phyloP scores from a whole-genome alignment of 2,113 vertebrate species.

The Arothron firmamentum region DNA sequence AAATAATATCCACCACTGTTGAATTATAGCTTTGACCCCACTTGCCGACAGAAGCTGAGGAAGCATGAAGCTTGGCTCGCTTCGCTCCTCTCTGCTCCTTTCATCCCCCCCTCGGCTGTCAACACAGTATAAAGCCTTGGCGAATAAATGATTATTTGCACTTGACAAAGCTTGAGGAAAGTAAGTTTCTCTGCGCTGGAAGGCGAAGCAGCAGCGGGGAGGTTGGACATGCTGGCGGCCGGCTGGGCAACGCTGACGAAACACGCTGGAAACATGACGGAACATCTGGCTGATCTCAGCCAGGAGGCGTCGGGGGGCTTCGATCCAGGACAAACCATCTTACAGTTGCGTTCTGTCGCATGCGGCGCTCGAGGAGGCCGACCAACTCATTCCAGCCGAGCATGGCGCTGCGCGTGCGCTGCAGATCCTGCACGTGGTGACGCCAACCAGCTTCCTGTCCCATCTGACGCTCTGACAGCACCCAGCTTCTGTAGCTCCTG shows the following conservation, averaged over 20 bases:
- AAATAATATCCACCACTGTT: conserved; percentile 36
- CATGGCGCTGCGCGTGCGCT: too few relatives aligned
- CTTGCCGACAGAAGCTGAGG: conserved; percentile 35
- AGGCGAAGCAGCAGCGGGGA: conserved; percentile 16
- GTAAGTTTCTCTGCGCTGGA: conserved; percentile 3
- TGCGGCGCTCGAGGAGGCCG: too few relatives aligned
- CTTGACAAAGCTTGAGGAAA: conserved; percentile 35
- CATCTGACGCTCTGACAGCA: too few relatives aligned
- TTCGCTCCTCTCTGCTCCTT: conserved; percentile 18
- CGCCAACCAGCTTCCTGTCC: too few relatives aligned
- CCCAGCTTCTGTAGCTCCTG: background rate
- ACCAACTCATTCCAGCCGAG: background rate
- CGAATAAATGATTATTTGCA: conserved; percentile 48
- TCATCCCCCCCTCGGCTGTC: conserved; percentile 28
- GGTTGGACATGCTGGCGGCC: conserved; percentile 14
- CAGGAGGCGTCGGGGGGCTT: conserved; percentile 39
- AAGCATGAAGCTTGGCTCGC: conserved; percentile 10
- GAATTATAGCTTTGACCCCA: conserved; percentile 38
- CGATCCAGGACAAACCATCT: conserved; percentile 41
- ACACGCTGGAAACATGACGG: conserved; percentile 41
- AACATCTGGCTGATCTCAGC: conserved; percentile 21
- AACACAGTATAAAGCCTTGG: conserved; percentile 27
- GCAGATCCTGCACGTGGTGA: too few relatives aligned
- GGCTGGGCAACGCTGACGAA: conserved; percentile 39
- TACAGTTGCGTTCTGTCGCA: background rate